A percentile compares a stretch with the other conserved stretches of the same genome.
Evolutionary conservation across 2,113 vertebrate species (phyloP).

Genomic region (Ceyx melanurus): DNA sequence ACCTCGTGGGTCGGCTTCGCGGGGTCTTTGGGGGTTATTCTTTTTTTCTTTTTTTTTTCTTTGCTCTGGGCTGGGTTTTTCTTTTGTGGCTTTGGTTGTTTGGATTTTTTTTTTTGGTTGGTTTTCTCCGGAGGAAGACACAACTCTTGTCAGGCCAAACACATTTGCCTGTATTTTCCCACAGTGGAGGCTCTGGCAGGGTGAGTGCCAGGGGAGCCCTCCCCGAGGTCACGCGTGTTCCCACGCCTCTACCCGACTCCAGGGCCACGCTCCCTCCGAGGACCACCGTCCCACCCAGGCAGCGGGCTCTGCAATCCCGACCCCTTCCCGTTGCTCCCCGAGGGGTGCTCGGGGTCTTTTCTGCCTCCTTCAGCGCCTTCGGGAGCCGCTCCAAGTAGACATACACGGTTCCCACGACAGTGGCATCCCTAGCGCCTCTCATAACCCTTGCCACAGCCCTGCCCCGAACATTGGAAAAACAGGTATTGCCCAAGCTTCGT

Average conservation of each 20-base stretch:
- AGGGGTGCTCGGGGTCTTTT: rapidly evolving
- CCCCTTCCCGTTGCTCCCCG: background rate
- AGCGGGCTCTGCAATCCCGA: no score
- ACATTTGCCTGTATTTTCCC: no score
- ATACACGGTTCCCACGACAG: background rate
- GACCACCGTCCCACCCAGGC: rapidly evolving
- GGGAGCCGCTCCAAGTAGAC: background rate
- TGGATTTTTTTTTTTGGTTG: background rate
- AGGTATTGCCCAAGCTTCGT: no score
- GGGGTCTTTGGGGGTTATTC: no score
- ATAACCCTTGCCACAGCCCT: background rate
- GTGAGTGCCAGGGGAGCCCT: background rate
- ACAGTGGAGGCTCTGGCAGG: rapidly evolving
- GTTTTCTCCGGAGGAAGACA: no score
- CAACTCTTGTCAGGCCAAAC: background rate
- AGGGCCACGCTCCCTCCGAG: background rate
- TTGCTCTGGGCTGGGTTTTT: no score
- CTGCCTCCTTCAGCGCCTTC: rapidly evolving
- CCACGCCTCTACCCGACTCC: rapidly evolving
- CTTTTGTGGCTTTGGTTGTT: background rate
- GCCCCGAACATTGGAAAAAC: no score
- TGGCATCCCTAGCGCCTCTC: background rate
- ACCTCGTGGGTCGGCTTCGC: rapidly evolving
- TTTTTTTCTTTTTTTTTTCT: background rate
- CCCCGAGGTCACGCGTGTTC: background rate